phyloP scores from a whole-genome alignment of 2,888 invertebrate genomes.

The Xiphydria camelus region DNA sequence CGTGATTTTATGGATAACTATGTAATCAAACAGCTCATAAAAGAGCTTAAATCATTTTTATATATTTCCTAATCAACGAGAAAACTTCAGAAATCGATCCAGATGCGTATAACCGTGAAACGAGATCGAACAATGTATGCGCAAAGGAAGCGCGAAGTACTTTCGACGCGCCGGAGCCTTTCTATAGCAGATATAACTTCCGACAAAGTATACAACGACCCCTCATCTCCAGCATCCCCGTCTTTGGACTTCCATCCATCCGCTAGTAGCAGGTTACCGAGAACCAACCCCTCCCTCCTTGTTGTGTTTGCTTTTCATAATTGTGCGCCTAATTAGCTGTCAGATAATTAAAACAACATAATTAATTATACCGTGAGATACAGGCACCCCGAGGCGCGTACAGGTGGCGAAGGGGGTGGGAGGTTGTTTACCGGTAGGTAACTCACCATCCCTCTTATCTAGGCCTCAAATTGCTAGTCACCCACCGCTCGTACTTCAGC shows the following conservation, averaged over 20 bases:
- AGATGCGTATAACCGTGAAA: too few relatives aligned
- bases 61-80: too few relatives aligned
- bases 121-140: too few relatives aligned
- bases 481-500: neutral
- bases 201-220: too few relatives aligned
- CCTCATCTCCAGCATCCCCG: constrained; percentile 17
- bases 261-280: constrained; percentile 6
- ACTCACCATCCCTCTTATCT: constrained; percentile 17
- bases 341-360: constrained; percentile 47
- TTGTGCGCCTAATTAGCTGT: constrained; percentile 46
- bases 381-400: too few relatives aligned
- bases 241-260: constrained; percentile 4
- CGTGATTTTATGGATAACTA: too few relatives aligned
- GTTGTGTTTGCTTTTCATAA: constrained; percentile 45
- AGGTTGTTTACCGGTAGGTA: constrained; percentile 10
- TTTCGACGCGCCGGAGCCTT: too few relatives aligned
- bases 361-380: constrained; percentile 37
- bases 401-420: neutral
- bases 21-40: too few relatives aligned
- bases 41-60: too few relatives aligned
- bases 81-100: too few relatives aligned
- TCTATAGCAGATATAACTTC: too few relatives aligned
- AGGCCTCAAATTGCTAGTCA: constrained; percentile 9
- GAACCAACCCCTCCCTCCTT: constrained; percentile 15
- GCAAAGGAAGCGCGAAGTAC: too few relatives aligned